Conservation (phyloP, 2,797 vertebrate species). For the Hyperoplus immaculatus region DNA sequence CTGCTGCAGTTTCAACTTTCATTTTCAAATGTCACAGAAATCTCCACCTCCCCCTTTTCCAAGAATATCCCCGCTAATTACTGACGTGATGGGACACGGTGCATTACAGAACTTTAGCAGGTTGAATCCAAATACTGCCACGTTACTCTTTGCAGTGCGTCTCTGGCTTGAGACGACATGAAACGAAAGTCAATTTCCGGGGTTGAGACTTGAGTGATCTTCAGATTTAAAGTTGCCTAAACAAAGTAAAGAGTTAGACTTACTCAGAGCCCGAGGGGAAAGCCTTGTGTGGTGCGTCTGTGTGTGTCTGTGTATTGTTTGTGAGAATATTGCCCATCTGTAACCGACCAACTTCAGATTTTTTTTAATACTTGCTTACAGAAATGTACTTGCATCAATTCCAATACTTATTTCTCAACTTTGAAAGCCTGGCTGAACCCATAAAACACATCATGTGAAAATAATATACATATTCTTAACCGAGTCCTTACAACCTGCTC, state of each 20-base stretch:
- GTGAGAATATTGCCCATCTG: slow-evolving; percentile 28
- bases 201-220: slow-evolving; percentile 55
- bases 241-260: slow-evolving; percentile 43
- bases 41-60: slow-evolving; percentile 31
- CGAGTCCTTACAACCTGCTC: slow-evolving; percentile 56
- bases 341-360: slow-evolving; percentile 38
- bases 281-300: slow-evolving; percentile 15
- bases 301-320: slow-evolving; percentile 14
- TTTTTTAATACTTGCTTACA: slow-evolving; percentile 41
- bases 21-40: slow-evolving; percentile 77
- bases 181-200: slow-evolving; percentile 42
- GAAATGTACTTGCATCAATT: slow-evolving; percentile 59
- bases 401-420: slow-evolving; percentile 31
- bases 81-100: slow-evolving; percentile 63
- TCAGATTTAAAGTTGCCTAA: slow-evolving; percentile 48
- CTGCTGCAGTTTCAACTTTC: slow-evolving; percentile 75
- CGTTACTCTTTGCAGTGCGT: slow-evolving; percentile 32
- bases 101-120: slow-evolving; percentile 71
- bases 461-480: slow-evolving; percentile 66
- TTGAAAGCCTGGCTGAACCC: slow-evolving; percentile 49
- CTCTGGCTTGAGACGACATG: slow-evolving; percentile 50
- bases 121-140: slow-evolving; percentile 53
- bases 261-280: slow-evolving; percentile 44
- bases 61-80: slow-evolving; percentile 80
- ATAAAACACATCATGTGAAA: slow-evolving; percentile 65